phyloP scores from a whole-genome alignment of 2,888 invertebrate genomes.

The Tetragnatha montana region DNA sequence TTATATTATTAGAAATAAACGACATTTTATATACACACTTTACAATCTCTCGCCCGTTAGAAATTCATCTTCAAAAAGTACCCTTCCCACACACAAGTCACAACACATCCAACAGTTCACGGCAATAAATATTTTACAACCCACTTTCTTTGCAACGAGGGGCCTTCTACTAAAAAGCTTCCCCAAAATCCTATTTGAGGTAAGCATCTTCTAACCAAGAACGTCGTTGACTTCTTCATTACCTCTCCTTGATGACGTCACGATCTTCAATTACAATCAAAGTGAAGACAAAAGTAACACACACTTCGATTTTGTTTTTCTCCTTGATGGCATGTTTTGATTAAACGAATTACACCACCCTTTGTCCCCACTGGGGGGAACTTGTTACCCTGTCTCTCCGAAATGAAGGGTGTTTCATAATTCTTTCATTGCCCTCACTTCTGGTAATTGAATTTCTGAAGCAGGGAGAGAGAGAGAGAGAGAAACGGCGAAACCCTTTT shows the following conservation, averaged over 20 bases:
- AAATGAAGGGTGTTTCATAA: constrained; percentile 21
- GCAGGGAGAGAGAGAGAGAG: not conserved
- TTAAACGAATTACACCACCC: not conserved
- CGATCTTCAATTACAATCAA: not conserved
- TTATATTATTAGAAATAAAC: no score
- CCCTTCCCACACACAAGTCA: no score
- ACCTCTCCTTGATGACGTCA: not conserved
- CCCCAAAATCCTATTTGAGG: not conserved
- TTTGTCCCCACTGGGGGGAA: not conserved
- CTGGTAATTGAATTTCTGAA: constrained; percentile 11
- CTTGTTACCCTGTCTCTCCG: not conserved
- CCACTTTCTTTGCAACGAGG: not conserved
- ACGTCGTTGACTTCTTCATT: not conserved
- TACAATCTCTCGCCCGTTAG: no score
- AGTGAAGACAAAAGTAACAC: not conserved
- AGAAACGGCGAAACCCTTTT: not conserved
- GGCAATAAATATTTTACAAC: not conserved
- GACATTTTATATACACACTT: no score
- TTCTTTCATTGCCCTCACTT: constrained; percentile 16
- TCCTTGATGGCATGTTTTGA: not conserved
- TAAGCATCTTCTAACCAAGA: not conserved
- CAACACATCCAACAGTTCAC: not conserved
- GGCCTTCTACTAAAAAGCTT: not conserved
- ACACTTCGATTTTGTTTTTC: not conserved
- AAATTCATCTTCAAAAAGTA: no score